A percentile compares a stretch with the other conserved stretches of the same genome.
Evolutionary conservation across 2,797 vertebrate genomes (phyloP).

Genomic region (Malacoraja senta): DNA sequence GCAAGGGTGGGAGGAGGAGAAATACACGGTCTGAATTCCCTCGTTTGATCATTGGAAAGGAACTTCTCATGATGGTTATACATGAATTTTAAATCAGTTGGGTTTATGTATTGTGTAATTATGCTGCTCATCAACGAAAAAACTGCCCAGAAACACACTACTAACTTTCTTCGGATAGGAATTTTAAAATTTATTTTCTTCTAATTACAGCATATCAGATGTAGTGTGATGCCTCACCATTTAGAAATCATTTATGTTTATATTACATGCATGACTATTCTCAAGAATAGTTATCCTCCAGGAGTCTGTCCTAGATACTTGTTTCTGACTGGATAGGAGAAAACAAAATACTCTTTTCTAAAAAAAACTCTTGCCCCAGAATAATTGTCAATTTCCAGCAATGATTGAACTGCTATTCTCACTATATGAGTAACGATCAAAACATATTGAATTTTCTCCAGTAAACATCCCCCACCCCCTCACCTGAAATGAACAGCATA

Average conservation of each 20-base stretch:
- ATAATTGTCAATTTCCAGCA: background rate
- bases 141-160: background rate
- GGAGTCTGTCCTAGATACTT: background rate
- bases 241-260: background rate
- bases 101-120: background rate
- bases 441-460: background rate
- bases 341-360: background rate
- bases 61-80: background rate
- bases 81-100: background rate
- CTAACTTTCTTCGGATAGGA: background rate
- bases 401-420: background rate
- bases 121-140: background rate
- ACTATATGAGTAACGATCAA: too few species aligned
- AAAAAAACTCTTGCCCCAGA: background rate
- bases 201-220: too few species aligned
- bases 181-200: too few species aligned
- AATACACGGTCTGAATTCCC: background rate
- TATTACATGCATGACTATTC: background rate
- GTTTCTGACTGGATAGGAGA: background rate
- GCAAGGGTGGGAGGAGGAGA: background rate
- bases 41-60: background rate
- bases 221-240: background rate
- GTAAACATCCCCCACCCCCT: background rate
- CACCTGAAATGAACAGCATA: slow-evolving; percentile 70
- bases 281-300: background rate